A percentile compares a stretch with the other conserved stretches of the same genome.
Conservation (phyloP, 2,888 invertebrate species). For the Thereva nobilitata region DNA sequence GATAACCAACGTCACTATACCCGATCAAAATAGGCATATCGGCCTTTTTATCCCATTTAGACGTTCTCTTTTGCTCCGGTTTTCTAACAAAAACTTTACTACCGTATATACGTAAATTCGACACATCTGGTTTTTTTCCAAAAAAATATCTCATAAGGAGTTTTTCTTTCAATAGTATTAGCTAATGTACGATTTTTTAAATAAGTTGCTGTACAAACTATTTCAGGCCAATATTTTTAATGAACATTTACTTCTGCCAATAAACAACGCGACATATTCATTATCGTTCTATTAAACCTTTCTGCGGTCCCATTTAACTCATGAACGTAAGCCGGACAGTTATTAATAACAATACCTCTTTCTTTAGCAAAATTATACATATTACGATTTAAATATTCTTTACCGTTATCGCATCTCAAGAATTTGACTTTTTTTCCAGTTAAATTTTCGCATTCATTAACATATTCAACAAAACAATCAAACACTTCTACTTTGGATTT, state of each 20-base stretch:
- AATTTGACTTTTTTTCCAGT: conserved; percentile 39
- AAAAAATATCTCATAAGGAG: not conserved
- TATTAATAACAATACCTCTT: conserved; percentile 41
- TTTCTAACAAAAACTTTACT: no score
- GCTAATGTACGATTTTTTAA: not conserved
- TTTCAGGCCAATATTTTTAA: conserved; percentile 32
- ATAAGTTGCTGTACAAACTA: not conserved
- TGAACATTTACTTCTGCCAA: conserved; percentile 42
- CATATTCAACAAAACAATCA: conserved; percentile 42
- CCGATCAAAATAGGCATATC: not conserved
- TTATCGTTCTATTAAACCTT: conserved; percentile 42
- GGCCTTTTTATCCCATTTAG: no score
- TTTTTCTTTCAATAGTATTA: not conserved
- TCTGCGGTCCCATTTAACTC: conserved; percentile 45
- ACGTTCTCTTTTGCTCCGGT: no score
- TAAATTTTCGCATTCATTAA: conserved; percentile 42
- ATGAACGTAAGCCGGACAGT: conserved; percentile 44
- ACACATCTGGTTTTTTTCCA: not conserved
- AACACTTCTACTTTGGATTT: conserved; percentile 40
- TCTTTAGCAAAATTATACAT: conserved; percentile 42
- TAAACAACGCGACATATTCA: conserved; percentile 43
- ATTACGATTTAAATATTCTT: conserved; percentile 38
- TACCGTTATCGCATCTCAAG: conserved; percentile 43
- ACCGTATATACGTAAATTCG: not conserved
- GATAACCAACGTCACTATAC: not conserved